A percentile compares a stretch with the other conserved stretches of the same genome.
Evolutionary conservation across 1,140 invertebrate genomes (phyloP).

Genomic region (Nasonia giraulti): DNA sequence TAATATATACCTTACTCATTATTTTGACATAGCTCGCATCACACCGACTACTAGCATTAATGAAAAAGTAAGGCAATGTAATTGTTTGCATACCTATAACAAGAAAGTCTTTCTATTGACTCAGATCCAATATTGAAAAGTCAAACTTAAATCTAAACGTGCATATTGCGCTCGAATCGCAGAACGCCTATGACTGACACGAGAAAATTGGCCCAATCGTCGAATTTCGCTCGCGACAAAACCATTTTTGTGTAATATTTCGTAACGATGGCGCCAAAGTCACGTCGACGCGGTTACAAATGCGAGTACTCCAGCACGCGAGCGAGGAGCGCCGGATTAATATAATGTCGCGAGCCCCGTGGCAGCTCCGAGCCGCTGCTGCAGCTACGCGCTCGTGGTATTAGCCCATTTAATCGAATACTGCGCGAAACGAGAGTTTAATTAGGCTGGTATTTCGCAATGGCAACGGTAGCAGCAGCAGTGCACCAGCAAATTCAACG

Average conservation of each 20-base stretch:
- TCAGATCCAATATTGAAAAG: no score
- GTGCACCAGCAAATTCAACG: neutral
- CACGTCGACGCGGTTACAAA: neutral
- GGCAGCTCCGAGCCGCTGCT: neutral
- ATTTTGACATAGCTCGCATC: no score
- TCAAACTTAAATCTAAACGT: no score
- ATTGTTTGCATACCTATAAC: no score
- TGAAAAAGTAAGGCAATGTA: no score
- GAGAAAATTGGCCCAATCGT: no score
- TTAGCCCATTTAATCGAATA: slow-evolving; percentile 54
- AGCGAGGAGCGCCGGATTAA: neutral
- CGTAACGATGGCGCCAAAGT: neutral
- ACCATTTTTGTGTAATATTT: neutral
- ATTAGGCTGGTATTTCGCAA: slow-evolving; percentile 48
- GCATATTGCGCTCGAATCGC: no score
- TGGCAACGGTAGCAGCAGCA: neutral
- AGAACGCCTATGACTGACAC: no score
- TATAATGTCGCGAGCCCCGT: neutral
- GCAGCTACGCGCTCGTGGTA: neutral
- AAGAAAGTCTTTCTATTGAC: no score
- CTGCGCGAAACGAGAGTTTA: slow-evolving; percentile 51
- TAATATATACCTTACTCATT: no score
- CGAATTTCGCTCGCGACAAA: no score
- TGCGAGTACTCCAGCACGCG: neutral
- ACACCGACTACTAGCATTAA: no score